phyloP scores from a whole-genome alignment of 2,797 vertebrate species.

The Notolepis coatsorum region DNA sequence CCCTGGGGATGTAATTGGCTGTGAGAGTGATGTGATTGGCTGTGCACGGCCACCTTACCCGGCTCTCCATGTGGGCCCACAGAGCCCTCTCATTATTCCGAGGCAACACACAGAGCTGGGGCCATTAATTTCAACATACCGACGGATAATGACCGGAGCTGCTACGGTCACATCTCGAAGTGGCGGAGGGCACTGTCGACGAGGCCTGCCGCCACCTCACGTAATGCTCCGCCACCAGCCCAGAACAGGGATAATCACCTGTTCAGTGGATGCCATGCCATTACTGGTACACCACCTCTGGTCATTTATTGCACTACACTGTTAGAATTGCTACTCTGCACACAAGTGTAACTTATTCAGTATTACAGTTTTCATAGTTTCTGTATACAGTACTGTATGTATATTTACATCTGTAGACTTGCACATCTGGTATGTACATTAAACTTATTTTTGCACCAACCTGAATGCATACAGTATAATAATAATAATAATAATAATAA shows the following conservation, averaged over 20 bases:
- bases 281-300: too few species aligned
- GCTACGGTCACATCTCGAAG: slow-evolving; percentile 5
- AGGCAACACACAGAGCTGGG: slow-evolving; percentile 37
- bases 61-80: slow-evolving; percentile 22
- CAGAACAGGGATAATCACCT: not conserved
- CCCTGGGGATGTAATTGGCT: slow-evolving; percentile 29
- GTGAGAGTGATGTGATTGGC: slow-evolving; percentile 6
- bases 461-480: too few species aligned
- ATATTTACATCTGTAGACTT: too few species aligned
- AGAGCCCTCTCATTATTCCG: slow-evolving; percentile 46
- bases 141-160: slow-evolving; percentile 16
- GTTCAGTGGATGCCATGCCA: not conserved
- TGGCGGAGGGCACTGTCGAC: not conserved
- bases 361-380: too few species aligned
- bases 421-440: too few species aligned
- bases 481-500: too few species aligned
- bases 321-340: too few species aligned
- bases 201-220: not conserved
- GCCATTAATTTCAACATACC: slow-evolving; percentile 43
- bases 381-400: too few species aligned
- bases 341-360: too few species aligned
- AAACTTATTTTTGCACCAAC: too few species aligned
- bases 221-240: not conserved
- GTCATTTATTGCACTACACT: too few species aligned
- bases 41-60: slow-evolving; percentile 33